Evolutionary conservation across 2,113 vertebrate species (phyloP).

Genomic region (Catharus minimus): DNA sequence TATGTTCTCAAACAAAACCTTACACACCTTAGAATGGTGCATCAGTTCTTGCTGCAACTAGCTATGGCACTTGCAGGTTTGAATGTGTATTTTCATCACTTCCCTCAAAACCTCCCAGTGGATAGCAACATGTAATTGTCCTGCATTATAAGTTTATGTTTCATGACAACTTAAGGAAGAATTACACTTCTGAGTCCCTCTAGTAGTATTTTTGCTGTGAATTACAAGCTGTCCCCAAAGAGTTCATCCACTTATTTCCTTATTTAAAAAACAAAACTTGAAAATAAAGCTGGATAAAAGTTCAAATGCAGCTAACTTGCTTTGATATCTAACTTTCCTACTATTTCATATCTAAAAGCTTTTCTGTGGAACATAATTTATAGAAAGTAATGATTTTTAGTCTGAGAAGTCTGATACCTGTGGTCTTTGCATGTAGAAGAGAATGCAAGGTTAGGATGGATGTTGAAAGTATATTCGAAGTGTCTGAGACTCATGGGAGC

Average conservation of each 20-base stretch:
- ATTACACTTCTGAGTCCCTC: not conserved
- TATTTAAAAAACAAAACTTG: not conserved
- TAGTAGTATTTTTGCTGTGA: not conserved
- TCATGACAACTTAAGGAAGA: not conserved
- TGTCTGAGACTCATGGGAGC: not conserved
- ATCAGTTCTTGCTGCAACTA: not conserved
- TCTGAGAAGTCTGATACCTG: not conserved
- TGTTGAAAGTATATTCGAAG: not conserved
- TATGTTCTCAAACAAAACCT: not conserved
- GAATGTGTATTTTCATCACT: not conserved
- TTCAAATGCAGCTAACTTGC: not conserved
- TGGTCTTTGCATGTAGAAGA: not conserved
- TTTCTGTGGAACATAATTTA: not conserved
- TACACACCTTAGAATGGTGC: not conserved
- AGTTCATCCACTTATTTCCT: not conserved
- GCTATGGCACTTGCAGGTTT: not conserved
- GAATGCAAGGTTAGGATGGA: rapidly evolving
- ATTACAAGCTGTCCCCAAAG: not conserved
- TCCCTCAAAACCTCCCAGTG: rapidly evolving
- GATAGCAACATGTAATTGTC: not conserved
- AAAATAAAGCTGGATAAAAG: not conserved
- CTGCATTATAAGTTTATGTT: not conserved
- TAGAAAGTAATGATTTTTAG: not conserved
- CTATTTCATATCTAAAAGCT: not conserved
- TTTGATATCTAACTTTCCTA: not conserved